phyloP scores from a whole-genome alignment of 1,140 invertebrate species.

The Homalodisca vitripennis region DNA sequence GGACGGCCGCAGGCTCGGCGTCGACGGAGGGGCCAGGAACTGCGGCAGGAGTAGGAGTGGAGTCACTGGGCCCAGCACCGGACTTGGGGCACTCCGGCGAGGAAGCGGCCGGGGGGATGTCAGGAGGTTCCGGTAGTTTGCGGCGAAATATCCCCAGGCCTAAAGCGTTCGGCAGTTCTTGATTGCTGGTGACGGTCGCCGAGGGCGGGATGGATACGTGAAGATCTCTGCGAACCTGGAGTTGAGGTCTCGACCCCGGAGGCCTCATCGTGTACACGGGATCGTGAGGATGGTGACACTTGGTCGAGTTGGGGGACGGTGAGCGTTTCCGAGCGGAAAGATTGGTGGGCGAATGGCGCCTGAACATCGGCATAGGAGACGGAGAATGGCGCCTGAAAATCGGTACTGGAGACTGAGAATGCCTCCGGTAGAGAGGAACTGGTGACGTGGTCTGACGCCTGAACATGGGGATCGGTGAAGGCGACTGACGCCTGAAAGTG shows the following conservation, averaged over 20 bases:
- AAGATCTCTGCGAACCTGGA: slow-evolving; percentile 39
- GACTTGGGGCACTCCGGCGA: background rate
- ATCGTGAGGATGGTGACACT: slow-evolving; percentile 33
- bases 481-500: slow-evolving; percentile 27
- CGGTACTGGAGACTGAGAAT: slow-evolving; percentile 34
- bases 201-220: slow-evolving; percentile 33
- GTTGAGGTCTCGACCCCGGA: slow-evolving; percentile 24
- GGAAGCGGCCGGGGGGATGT: slow-evolving; percentile 6
- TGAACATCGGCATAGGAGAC: slow-evolving; percentile 25
- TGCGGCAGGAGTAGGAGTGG: background rate
- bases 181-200: slow-evolving; percentile 23
- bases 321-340: slow-evolving; percentile 22
- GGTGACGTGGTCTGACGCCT: slow-evolving; percentile 31
- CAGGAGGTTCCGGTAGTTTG: slow-evolving; percentile 32
- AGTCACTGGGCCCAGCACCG: background rate
- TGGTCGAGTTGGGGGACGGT: slow-evolving; percentile 32
- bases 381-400: slow-evolving; percentile 32
- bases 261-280: slow-evolving; percentile 39
- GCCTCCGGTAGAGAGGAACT: slow-evolving; percentile 24
- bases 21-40: background rate
- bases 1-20: background rate
- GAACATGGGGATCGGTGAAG: slow-evolving; percentile 32
- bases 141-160: slow-evolving; percentile 33
- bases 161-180: slow-evolving; percentile 7
- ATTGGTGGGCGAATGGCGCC: slow-evolving; percentile 36